Evolutionary conservation across 2,113 vertebrate genomes (phyloP).

Genomic region (Nematolebias whitei): DNA sequence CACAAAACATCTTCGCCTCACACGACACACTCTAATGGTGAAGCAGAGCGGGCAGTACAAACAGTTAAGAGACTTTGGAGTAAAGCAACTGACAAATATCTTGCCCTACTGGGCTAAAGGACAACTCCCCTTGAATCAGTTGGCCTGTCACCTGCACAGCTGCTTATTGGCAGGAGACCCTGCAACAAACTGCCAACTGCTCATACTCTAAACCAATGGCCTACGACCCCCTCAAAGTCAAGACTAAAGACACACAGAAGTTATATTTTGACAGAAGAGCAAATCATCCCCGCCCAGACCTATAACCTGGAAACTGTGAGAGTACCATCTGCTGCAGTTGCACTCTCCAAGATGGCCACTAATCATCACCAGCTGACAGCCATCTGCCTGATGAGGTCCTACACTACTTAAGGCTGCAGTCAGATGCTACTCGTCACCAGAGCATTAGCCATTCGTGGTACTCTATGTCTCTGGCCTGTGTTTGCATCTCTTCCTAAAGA

Average conservation of each 20-base stretch:
- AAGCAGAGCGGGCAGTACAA: conserved; percentile 4
- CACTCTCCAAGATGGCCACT: no score
- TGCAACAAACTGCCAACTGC: neutral
- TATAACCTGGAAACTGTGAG: neutral
- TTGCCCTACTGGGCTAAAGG: neutral
- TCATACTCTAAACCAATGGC: neutral
- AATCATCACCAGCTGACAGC: no score
- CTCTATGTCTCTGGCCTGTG: no score
- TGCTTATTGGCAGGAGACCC: neutral
- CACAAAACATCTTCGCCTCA: conserved; percentile 8
- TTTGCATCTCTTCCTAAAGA: no score
- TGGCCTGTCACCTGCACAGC: neutral
- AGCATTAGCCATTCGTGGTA: no score
- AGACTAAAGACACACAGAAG: neutral
- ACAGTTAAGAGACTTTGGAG: neutral
- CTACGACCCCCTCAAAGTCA: neutral
- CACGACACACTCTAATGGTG: neutral
- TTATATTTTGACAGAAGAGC: neutral
- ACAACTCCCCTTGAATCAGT: neutral
- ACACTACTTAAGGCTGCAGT: no score
- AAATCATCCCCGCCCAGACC: no score
- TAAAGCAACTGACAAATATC: conserved; percentile 4
- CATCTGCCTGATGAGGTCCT: no score
- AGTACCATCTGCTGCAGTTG: no score
- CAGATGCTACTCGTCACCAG: no score